Evolutionary conservation across 2,113 vertebrate genomes (phyloP), one percentile per base, ranked within the genome.

Genomic region (Nothocercus julius): DNA sequence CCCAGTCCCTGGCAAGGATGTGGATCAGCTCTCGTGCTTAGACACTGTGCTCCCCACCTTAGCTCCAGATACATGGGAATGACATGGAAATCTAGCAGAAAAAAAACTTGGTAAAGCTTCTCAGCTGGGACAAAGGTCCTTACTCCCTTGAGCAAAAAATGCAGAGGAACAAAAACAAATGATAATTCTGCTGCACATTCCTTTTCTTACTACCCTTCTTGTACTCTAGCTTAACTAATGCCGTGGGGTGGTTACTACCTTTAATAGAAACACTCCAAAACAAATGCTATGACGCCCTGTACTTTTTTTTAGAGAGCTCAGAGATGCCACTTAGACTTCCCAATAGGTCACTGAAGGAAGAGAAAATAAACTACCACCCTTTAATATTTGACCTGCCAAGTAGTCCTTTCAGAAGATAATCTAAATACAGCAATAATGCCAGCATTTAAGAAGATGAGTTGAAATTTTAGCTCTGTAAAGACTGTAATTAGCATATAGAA

Each of bases 391-490:
- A 79, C 49, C 32, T 84, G 42, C 49, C 59, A 84, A 95, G 58
- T 32, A 59, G 44, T 59, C 38, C 62, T 95, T 91, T 93, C 75
- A 89, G 9, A 73, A 21, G 54, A 56, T 47, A 96, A 90, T 66
- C 70, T 19, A 49, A 74, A 85, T 56, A 81, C 40, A 63, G 85
- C 40, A 89, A 81, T 70, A 76, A 92, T 5, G n/a, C 58, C 78
- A 89, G 67, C 72, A 24, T 49, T 69, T 83, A 70, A 91, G 88
- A 83, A 75, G n/a, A 56, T 28, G 44, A 77, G 34, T 2, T 92
- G 59, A 86, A 93, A 86, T 18, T 56, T n/a, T 27, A 93, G 59
- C 42, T 90, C 70, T 88, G 44, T 54, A 70, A 94, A 94, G 49
- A 59, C 72, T 72, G 44, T 45, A 17, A 87, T 79, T 77, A 93